Base-by-base conservation (phyloP, 2,888 invertebrate species). In the Hylaea fasciaria region DNA sequence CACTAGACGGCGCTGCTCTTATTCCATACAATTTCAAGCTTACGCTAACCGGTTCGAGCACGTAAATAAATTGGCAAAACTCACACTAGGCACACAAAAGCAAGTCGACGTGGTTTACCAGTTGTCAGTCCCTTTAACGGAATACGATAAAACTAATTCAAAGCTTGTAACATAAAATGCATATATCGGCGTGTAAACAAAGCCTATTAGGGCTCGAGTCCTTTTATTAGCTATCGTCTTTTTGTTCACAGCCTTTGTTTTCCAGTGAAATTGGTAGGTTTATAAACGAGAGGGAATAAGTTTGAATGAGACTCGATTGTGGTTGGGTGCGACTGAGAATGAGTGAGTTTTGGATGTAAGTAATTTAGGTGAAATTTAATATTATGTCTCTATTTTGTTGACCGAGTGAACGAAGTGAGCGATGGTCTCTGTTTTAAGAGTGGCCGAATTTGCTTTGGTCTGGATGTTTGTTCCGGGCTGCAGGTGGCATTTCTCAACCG, bases 241-340 rank as follows among this genome's bases (percentile, higher is more conserved):
- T 53, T 53, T 48, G 40, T 44, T 46, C 41, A 14, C 35, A 12
- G 2, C 7, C 37, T 14, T 37, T 50, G 22, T 48, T 50, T 40
- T 50, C 40, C 14, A 13, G 22, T 28, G 12, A 49, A 49, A 40
- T 14, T 40, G 32, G 22, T 22, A 39, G 39, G 22, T 11, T 28
- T 47, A 35, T 35, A 35, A 35, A 4, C 12, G 22, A 39, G n/a
- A 13, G 0, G 48, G 37, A 14, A 29, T 13, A 28, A 14, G 14
- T 50, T 16, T 32, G 29, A 44, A 45, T 16, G 50, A 48, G 48
- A 37, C 12, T 28, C n/a, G 17, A 37, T 14, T 9, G 10, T 10
- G 32, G 32, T 32, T 32, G 32, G 9, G 9, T 10, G 9, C 7
- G 3, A 8, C 9, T 32, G 32, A 17, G 12, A 17, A 47, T 12